These are phyloP conservation scores for Characodon lateralis DNA, from an alignment of 2,797 vertebrate genomes.

Conservation along the genomic window DNA sequence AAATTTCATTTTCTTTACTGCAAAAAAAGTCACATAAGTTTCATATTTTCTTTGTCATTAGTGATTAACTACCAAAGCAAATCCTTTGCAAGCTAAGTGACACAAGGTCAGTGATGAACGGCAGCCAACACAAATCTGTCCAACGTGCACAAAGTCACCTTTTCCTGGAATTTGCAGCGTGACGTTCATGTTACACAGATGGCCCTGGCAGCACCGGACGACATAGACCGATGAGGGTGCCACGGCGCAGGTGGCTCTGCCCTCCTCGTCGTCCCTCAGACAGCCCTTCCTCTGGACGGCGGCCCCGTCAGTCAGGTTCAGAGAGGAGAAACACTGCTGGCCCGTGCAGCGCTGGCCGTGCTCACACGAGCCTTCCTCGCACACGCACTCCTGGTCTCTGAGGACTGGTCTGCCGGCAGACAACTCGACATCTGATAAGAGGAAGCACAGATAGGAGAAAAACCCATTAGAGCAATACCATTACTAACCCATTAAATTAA, in stretches of 20 bases:
- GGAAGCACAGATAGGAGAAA: slow-evolving; percentile 39
- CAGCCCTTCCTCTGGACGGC: slow-evolving; percentile 92
- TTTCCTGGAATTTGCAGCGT: slow-evolving; percentile 86
- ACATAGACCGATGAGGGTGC: slow-evolving; percentile 86
- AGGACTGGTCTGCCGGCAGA: slow-evolving; percentile 79
- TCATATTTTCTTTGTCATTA: neutral
- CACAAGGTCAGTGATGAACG: slow-evolving; percentile 24
- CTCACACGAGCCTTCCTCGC: slow-evolving; percentile 87
- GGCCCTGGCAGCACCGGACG: slow-evolving; percentile 93
- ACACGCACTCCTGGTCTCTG: slow-evolving; percentile 88
- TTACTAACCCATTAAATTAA: slow-evolving; percentile 65
- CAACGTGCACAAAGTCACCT: slow-evolving; percentile 79
- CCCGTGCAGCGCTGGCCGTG: slow-evolving; percentile 85
- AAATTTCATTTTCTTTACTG: neutral
- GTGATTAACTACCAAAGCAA: neutral
- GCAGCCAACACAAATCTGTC: slow-evolving; percentile 47
- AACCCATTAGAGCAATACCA: slow-evolving; percentile 61
- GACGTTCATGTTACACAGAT: slow-evolving; percentile 96
- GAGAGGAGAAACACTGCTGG: slow-evolving; percentile 92
- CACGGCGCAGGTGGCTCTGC: slow-evolving; percentile 90
- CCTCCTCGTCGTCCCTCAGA: slow-evolving; percentile 90
- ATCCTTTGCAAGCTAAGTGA: slow-evolving; percentile 16
- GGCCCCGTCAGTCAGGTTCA: slow-evolving; percentile 86
- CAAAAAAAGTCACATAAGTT: neutral
- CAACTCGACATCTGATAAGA: slow-evolving; percentile 82